Conservation (phyloP, 2,797 vertebrate species). For the Yasuhikotakia modesta region DNA sequence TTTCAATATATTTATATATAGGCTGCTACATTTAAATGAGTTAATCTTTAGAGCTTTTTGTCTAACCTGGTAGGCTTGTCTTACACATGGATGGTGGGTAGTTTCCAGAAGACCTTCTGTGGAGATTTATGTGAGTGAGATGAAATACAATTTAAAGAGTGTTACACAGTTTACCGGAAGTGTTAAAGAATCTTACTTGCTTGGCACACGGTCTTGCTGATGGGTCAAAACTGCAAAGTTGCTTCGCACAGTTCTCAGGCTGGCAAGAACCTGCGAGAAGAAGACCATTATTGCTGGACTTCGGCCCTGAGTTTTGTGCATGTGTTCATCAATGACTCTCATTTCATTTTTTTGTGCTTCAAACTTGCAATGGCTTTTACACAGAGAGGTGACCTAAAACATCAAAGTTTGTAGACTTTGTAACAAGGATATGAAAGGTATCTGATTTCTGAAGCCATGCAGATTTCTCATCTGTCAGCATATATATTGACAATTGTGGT, state of each 20-base stretch:
- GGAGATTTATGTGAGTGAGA: conserved; percentile 34
- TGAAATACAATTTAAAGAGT: background rate
- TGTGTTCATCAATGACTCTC: background rate
- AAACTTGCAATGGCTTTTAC: background rate
- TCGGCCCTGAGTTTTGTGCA: background rate
- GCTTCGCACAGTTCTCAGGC: conserved; percentile 85
- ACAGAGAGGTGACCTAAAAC: conserved; percentile 13
- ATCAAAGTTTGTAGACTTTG: conserved; percentile 55
- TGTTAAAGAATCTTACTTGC: conserved; percentile 78
- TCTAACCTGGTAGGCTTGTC: conserved; percentile 80
- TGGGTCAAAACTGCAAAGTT: conserved; percentile 83
- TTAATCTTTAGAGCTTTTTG: background rate
- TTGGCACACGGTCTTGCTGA: conserved; percentile 78
- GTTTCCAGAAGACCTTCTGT: conserved; percentile 77
- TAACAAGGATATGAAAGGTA: conserved; percentile 63
- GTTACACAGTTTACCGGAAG: background rate
- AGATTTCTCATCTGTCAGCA: conserved; percentile 61
- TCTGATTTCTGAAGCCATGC: conserved; percentile 64
- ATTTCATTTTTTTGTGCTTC: background rate
- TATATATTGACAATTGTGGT: conserved; percentile 64
- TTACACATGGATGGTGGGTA: conserved; percentile 80
- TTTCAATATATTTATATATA: background rate
- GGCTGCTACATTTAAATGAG: background rate
- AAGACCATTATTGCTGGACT: background rate
- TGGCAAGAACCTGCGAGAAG: conserved; percentile 84